Percentiles rank a stretch among this genome's conserved stretches.
phyloP scores from a whole-genome alignment of 2,888 invertebrate genomes.

The Exephanes ischioxanthus region DNA sequence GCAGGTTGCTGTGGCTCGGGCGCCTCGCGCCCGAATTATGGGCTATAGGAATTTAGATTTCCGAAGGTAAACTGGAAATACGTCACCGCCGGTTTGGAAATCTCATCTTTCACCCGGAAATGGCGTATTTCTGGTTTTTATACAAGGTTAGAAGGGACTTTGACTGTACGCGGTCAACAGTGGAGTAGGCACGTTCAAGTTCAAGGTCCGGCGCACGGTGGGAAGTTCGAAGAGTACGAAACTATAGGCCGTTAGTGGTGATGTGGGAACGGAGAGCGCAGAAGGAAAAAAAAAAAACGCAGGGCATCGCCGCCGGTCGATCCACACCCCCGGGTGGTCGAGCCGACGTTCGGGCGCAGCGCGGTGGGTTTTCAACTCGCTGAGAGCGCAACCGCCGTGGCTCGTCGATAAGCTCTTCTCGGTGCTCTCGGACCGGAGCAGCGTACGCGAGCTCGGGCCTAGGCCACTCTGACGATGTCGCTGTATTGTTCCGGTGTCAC shows the following conservation, averaged over 20 bases:
- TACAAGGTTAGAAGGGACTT: neutral
- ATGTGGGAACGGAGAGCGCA: neutral
- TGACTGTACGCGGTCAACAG: neutral
- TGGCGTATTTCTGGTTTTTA: too few species aligned
- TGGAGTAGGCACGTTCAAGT: constrained; percentile 56
- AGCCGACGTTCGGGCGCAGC: constrained; percentile 4
- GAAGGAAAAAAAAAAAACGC: constrained; percentile 5
- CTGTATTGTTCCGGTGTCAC: constrained; percentile 2
- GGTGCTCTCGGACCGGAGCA: neutral
- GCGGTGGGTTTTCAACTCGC: constrained; percentile 10
- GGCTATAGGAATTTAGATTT: too few species aligned
- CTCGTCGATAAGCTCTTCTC: constrained; percentile 59
- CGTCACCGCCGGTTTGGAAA: neutral
- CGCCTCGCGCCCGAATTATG: too few species aligned
- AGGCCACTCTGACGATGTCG: neutral
- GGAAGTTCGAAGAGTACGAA: constrained; percentile 26
- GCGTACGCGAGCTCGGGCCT: neutral
- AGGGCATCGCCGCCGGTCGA: constrained; percentile 46
- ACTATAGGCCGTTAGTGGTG: neutral
- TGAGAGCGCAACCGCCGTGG: constrained; percentile 57
- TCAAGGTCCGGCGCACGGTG: constrained; percentile 50
- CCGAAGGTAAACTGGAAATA: neutral
- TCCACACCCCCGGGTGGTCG: constrained; percentile 7
- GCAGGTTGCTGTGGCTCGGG: too few species aligned
- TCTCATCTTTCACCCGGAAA: neutral